A percentile compares a stretch with the other conserved stretches of the same genome.
Evolutionary conservation across 2,797 vertebrate species (phyloP).

Genomic region (Gambusia yucatana): DNA sequence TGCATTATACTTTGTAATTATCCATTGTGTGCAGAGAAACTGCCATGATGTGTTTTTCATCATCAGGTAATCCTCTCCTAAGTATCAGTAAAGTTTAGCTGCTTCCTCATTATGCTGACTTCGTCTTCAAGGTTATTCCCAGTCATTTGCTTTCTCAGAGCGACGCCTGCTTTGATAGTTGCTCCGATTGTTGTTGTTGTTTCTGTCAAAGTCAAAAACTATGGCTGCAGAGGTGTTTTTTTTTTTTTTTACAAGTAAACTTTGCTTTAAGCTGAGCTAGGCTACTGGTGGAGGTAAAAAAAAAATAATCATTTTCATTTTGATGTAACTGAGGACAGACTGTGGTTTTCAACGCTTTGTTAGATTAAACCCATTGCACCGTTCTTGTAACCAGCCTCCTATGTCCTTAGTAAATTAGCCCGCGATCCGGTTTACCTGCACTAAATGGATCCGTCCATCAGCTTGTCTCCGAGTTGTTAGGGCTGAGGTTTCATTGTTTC

Average conservation of each 20-base stretch:
- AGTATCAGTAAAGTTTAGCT: conserved; percentile 50
- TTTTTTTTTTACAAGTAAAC: conserved; percentile 33
- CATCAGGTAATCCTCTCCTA: conserved; percentile 59
- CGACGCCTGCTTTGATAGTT: conserved; percentile 51
- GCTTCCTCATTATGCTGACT: conserved; percentile 59
- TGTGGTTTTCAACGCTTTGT: conserved; percentile 69
- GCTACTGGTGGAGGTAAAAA: conserved; percentile 49
- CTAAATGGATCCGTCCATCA: conserved; percentile 83
- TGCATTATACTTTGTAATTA: conserved; percentile 49
- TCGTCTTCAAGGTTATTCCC: conserved; percentile 65
- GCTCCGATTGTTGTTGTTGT: conserved; percentile 47
- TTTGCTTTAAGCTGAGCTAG: conserved; percentile 7
- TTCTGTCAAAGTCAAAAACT: conserved; percentile 50
- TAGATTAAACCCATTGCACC: conserved; percentile 61
- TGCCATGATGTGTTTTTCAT: conserved; percentile 52
- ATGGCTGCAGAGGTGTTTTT: conserved; percentile 8
- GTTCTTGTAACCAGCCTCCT: conserved; percentile 69
- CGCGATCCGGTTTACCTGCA: conserved; percentile 57
- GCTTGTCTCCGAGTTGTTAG: conserved; percentile 53
- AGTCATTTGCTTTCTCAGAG: conserved; percentile 44
- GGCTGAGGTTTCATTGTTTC: conserved; percentile 25
- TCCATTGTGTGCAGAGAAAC: conserved; percentile 30
- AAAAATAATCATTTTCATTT: conserved; percentile 74
- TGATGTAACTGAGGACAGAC: conserved; percentile 73
- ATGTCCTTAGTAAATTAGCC: conserved; percentile 74